Conservation (phyloP, 1,140 invertebrate genomes). For the Ceratitis capitata region DNA sequence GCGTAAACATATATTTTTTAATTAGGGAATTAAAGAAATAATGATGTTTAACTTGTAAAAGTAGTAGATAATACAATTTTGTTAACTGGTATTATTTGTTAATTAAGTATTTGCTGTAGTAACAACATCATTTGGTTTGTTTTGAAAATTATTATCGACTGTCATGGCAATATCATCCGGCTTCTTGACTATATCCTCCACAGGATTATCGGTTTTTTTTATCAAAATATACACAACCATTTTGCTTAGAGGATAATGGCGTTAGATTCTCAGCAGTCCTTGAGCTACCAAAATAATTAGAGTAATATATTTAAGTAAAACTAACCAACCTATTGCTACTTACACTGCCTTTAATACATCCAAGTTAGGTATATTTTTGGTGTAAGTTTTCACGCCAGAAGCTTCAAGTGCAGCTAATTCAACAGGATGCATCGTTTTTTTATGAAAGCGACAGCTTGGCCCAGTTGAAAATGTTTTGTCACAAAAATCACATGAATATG, state of each 20-base stretch:
- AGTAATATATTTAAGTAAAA: not conserved
- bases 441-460: slow-evolving; percentile 67
- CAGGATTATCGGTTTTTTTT: not conserved
- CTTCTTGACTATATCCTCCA: not conserved
- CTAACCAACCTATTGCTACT: not conserved
- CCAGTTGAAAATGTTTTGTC: slow-evolving; percentile 67
- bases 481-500: slow-evolving; percentile 67
- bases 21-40: too few relatives aligned
- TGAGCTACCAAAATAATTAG: not conserved
- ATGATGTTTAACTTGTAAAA: too few relatives aligned
- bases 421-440: slow-evolving; percentile 66
- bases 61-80: too few relatives aligned
- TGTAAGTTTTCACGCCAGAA: slow-evolving; percentile 54
- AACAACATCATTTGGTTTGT: too few relatives aligned
- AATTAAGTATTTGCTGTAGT: too few relatives aligned
- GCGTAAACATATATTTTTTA: too few relatives aligned
- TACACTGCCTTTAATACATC: slow-evolving; percentile 56
- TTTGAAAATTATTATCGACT: not conserved
- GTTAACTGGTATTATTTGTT: too few relatives aligned
- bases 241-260: slow-evolving; percentile 4
- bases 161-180: not conserved
- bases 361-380: slow-evolving; percentile 60
- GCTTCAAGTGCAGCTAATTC: slow-evolving; percentile 64
- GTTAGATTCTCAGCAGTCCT: not conserved
- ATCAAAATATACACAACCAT: slow-evolving; percentile 1